phyloP scores from a whole-genome alignment of 2,888 invertebrate species.

The Cheilosia vulpina region DNA sequence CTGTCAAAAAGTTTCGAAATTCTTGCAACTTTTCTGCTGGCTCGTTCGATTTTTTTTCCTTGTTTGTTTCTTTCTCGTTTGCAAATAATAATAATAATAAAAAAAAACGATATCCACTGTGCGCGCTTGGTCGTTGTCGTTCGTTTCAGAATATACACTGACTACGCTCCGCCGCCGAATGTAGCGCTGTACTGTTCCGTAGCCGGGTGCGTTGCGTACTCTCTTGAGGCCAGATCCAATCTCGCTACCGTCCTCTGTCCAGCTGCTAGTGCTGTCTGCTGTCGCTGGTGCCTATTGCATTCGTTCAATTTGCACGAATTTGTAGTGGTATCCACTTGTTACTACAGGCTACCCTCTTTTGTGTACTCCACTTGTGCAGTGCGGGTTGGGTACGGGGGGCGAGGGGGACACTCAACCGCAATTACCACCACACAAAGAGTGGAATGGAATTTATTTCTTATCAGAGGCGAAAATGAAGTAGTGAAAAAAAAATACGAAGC shows the following conservation, averaged over 20 bases:
- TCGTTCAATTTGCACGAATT: constrained; percentile 62
- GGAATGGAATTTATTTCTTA: constrained; percentile 68
- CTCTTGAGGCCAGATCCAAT: constrained; percentile 44
- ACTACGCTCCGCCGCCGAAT: constrained; percentile 43
- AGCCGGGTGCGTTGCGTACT: constrained; percentile 66
- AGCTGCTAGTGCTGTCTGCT: constrained; percentile 40
- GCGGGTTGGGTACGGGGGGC: background rate
- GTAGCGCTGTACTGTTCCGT: constrained; percentile 59
- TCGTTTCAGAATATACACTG: constrained; percentile 78
- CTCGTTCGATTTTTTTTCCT: constrained; percentile 60
- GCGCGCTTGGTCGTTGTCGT: constrained; percentile 77
- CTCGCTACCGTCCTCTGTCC: constrained; percentile 60
- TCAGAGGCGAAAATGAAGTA: constrained; percentile 32
- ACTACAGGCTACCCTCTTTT: background rate
- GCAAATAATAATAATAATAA: constrained; percentile 56
- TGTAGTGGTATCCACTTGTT: constrained; percentile 69
- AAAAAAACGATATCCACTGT: constrained; percentile 45
- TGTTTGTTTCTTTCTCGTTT: constrained; percentile 63
- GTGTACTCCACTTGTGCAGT: constrained; percentile 4
- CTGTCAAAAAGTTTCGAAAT: constrained; percentile 55
- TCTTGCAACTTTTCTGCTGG: constrained; percentile 57
- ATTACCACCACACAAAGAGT: constrained; percentile 60
- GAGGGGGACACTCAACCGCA: constrained; percentile 21
- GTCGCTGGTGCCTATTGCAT: constrained; percentile 43
- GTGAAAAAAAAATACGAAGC: constrained; percentile 25